phyloP scores from a whole-genome alignment of 1,140 invertebrate genomes.

The Caerostris darwini region DNA sequence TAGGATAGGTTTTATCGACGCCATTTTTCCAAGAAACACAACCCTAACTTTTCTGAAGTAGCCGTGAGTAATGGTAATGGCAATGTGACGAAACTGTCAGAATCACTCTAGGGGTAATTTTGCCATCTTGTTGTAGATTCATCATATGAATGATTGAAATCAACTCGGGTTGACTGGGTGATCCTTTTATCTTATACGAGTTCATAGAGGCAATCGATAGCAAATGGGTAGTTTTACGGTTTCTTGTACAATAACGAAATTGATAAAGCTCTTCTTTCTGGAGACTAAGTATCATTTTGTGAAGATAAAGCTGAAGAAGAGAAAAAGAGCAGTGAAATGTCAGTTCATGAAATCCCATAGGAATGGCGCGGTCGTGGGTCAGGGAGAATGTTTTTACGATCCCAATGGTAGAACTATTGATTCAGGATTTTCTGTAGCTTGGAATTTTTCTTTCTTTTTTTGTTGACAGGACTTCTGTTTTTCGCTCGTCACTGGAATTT shows the following conservation, averaged over 20 bases:
- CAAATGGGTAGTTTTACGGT: constrained; percentile 6
- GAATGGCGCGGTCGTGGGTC: background rate
- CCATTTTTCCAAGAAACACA: too few relatives aligned
- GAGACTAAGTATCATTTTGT: background rate
- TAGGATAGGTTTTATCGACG: too few relatives aligned
- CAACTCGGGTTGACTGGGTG: too few relatives aligned
- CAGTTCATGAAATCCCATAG: background rate
- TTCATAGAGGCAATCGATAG: background rate
- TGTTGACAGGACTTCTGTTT: background rate
- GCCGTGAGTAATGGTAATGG: too few relatives aligned
- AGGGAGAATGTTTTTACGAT: background rate
- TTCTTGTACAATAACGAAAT: background rate
- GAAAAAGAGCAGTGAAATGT: background rate
- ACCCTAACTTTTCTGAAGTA: too few relatives aligned
- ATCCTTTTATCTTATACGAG: too few relatives aligned
- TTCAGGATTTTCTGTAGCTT: background rate
- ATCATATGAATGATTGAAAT: too few relatives aligned
- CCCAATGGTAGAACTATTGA: background rate
- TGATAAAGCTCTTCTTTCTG: background rate
- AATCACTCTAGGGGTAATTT: too few relatives aligned
- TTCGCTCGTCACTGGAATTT: background rate
- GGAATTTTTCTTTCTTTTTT: background rate
- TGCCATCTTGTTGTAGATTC: too few relatives aligned
- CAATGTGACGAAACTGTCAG: too few relatives aligned
- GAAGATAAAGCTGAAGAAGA: background rate